These are phyloP conservation scores for Disparrhopalites patrizii DNA, from an alignment of 2,888 invertebrate genomes.

Conservation along the genomic window DNA sequence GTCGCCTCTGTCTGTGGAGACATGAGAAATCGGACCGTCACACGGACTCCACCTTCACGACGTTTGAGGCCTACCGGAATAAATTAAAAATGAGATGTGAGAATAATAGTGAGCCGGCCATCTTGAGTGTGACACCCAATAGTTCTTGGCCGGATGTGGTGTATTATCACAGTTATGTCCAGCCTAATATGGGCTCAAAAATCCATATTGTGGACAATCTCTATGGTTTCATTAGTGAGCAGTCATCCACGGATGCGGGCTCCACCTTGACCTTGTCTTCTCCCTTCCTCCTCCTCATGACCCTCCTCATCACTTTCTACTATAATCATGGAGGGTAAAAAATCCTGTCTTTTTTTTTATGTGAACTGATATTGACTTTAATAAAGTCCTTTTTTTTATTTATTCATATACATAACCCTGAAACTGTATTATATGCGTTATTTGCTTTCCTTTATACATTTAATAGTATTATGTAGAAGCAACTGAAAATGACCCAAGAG, in stretches of 20 bases:
- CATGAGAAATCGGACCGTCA: conserved; percentile 68
- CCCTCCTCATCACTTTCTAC: no score
- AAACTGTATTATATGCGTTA: no score
- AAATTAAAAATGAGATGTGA: conserved; percentile 68
- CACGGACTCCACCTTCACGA: conserved; percentile 69
- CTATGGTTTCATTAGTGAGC: conserved; percentile 14
- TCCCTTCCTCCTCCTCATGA: no score
- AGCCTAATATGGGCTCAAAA: conserved; percentile 92
- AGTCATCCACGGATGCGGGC: background rate
- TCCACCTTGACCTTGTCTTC: background rate
- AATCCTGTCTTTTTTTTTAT: no score
- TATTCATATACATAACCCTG: no score
- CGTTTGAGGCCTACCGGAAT: conserved; percentile 81
- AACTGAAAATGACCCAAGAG: no score
- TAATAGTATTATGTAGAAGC: no score
- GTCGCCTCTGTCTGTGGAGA: conserved; percentile 70
- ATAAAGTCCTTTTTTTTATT: no score
- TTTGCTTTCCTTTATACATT: no score
- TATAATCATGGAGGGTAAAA: no score
- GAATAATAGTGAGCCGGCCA: conserved; percentile 65
- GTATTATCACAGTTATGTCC: conserved; percentile 90
- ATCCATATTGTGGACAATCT: conserved; percentile 75
- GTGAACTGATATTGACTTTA: no score
- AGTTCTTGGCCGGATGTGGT: conserved; percentile 85
- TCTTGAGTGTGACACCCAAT: conserved; percentile 77